Conservation (phyloP, 2,888 invertebrate genomes). For the Priocnemis perturbator region DNA sequence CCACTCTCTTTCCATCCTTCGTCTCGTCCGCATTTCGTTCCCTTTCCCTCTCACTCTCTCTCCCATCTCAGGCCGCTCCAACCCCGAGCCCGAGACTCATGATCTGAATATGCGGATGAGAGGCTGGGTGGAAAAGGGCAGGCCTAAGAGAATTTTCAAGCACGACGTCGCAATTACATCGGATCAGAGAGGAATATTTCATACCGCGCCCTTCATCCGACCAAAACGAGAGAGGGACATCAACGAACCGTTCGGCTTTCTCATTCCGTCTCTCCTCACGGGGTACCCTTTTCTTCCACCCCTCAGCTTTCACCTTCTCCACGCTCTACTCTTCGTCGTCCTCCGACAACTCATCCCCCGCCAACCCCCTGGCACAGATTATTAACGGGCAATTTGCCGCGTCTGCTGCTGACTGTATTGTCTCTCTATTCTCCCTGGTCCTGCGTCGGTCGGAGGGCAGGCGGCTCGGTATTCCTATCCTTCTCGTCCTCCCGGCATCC, state of each 20-base stretch:
- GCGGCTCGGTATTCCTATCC: slow-evolving; percentile 19
- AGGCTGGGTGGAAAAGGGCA: slow-evolving; percentile 34
- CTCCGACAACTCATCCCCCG: slow-evolving; percentile 32
- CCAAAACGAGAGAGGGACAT: slow-evolving; percentile 43
- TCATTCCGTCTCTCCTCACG: slow-evolving; percentile 20
- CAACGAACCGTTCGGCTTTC: slow-evolving; percentile 18
- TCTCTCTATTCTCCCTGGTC: slow-evolving; percentile 59
- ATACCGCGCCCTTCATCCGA: slow-evolving; percentile 56
- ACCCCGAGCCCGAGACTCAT: neutral
- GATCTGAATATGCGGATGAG: slow-evolving; percentile 9
- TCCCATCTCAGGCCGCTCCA: neutral
- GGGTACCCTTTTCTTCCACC: slow-evolving; percentile 5
- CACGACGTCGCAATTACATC: slow-evolving; percentile 71
- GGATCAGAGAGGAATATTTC: slow-evolving; percentile 73
- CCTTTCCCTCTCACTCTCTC: neutral
- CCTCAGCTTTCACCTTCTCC: slow-evolving; percentile 10
- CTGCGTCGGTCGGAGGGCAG: slow-evolving; percentile 43
- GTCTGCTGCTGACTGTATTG: slow-evolving; percentile 74
- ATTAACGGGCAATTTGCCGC: slow-evolving; percentile 75
- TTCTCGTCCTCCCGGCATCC: slow-evolving; percentile 29
- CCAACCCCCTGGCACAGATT: slow-evolving; percentile 62
- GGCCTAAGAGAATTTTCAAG: slow-evolving; percentile 63
- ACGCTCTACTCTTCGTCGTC: slow-evolving; percentile 22
- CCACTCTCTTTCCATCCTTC: too few relatives aligned
- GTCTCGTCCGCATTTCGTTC: neutral